Conservation (phyloP, 1,140 invertebrate species). For the Pectinophora gossypiella region DNA sequence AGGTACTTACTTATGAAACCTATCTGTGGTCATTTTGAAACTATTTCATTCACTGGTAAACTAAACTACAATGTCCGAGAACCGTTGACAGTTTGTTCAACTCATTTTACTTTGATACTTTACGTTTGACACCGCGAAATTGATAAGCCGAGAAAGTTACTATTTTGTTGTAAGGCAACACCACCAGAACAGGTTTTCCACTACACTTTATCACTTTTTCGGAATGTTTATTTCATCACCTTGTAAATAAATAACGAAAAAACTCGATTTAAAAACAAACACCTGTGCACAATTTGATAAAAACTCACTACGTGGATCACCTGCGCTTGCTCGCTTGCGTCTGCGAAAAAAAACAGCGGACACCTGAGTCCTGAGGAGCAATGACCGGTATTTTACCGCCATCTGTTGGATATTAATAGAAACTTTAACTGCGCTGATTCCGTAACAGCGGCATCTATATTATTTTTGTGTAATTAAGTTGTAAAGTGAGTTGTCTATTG, state of each 20-base stretch:
- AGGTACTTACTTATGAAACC: constrained; percentile 66
- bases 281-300: neutral
- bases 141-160: constrained; percentile 58
- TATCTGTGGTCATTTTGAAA: constrained; percentile 62
- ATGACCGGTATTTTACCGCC: constrained; percentile 16
- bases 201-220: neutral
- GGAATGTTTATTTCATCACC: neutral
- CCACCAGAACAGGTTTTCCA: too few relatives aligned
- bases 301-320: neutral
- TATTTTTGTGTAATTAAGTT: too few relatives aligned
- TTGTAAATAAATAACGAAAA: neutral
- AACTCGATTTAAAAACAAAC: neutral
- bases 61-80: neutral
- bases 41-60: neutral
- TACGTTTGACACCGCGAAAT: constrained; percentile 44
- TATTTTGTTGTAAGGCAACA: constrained; percentile 19
- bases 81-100: constrained; percentile 38
- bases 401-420: constrained; percentile 7
- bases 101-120: constrained; percentile 48
- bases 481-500: neutral
- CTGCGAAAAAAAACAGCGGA: neutral
- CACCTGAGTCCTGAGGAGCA: constrained; percentile 11
- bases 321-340: neutral
- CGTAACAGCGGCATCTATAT: too few relatives aligned
- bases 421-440: too few relatives aligned